Evolutionary conservation across 2,797 vertebrate genomes (phyloP).

Genomic region (Microctenopoma lineatum): DNA sequence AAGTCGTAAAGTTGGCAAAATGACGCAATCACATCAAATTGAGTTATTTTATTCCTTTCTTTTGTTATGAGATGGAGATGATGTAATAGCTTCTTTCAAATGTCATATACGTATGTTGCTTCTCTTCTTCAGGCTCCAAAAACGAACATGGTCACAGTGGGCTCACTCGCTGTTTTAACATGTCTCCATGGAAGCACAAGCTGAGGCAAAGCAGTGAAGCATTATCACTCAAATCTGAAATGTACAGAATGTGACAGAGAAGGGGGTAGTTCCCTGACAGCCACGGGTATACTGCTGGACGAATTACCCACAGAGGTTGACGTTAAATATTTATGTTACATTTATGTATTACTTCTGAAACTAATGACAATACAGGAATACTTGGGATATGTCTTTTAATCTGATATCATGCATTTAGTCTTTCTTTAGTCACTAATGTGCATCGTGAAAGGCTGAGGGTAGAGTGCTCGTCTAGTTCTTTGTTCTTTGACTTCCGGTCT

Average conservation of each 20-base stretch:
- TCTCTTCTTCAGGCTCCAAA: no score
- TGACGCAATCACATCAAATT: no score
- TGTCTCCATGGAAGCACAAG: background rate
- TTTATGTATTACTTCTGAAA: background rate
- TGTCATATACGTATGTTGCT: no score
- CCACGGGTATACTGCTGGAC: background rate
- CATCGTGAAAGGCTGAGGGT: slow-evolving; percentile 19
- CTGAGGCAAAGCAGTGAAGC: background rate
- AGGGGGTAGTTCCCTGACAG: background rate
- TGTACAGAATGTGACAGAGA: slow-evolving; percentile 1
- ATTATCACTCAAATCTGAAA: no score
- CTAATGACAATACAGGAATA: slow-evolving; percentile 4
- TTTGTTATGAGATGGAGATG: no score
- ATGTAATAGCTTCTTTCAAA: no score
- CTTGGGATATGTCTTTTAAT: slow-evolving; percentile 19
- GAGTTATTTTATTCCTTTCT: no score
- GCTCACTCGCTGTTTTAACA: background rate
- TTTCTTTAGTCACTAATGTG: slow-evolving; percentile 3
- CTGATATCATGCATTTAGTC: slow-evolving; percentile 12
- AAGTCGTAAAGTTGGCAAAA: no score
- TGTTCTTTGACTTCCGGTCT: slow-evolving; percentile 8
- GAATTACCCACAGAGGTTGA: background rate
- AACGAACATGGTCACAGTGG: background rate
- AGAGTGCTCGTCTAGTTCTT: slow-evolving; percentile 6
- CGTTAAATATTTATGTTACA: slow-evolving; percentile 14